A percentile compares a stretch with the other conserved stretches of the same genome.
Evolutionary conservation across 2,888 invertebrate species (phyloP).

Genomic region (Hoplodrina ambigua): DNA sequence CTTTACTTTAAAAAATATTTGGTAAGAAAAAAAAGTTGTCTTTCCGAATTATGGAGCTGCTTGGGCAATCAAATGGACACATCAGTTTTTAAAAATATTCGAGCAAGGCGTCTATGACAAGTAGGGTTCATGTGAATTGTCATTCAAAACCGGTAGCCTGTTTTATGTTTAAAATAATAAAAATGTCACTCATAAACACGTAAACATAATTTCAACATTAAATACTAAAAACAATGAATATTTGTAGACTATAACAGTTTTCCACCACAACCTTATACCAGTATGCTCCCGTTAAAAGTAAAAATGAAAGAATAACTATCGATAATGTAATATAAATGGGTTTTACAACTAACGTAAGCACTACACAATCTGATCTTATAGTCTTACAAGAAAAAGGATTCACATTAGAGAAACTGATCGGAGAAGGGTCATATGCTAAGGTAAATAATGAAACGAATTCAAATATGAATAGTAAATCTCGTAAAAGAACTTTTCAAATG

Average conservation of each 20-base stretch:
- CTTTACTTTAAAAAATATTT: neutral
- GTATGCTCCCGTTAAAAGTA: slow-evolving; percentile 80
- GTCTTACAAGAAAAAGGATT: slow-evolving; percentile 90
- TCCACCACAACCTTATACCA: slow-evolving; percentile 58
- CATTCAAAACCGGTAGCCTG: slow-evolving; percentile 37
- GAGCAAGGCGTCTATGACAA: neutral
- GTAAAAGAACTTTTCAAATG: slow-evolving; percentile 12
- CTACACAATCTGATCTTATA: slow-evolving; percentile 81
- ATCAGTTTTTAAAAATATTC: neutral
- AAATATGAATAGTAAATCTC: neutral
- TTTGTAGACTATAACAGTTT: slow-evolving; percentile 43
- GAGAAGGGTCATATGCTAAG: slow-evolving; percentile 95
- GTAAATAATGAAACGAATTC: slow-evolving; percentile 79
- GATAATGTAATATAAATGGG: slow-evolving; percentile 73
- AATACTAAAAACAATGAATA: slow-evolving; percentile 54
- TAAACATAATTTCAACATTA: slow-evolving; percentile 46
- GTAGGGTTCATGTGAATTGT: slow-evolving; percentile 28
- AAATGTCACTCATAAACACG: slow-evolving; percentile 31
- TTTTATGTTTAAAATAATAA: slow-evolving; percentile 24
- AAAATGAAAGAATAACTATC: slow-evolving; percentile 79
- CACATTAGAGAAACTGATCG: slow-evolving; percentile 91
- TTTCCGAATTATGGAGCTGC: too few species aligned
- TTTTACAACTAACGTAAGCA: slow-evolving; percentile 73
- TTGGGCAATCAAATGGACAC: neutral
- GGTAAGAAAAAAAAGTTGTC: neutral